Base-by-base conservation (phyloP, 2,888 invertebrate species). In the Orthosia incerta region DNA sequence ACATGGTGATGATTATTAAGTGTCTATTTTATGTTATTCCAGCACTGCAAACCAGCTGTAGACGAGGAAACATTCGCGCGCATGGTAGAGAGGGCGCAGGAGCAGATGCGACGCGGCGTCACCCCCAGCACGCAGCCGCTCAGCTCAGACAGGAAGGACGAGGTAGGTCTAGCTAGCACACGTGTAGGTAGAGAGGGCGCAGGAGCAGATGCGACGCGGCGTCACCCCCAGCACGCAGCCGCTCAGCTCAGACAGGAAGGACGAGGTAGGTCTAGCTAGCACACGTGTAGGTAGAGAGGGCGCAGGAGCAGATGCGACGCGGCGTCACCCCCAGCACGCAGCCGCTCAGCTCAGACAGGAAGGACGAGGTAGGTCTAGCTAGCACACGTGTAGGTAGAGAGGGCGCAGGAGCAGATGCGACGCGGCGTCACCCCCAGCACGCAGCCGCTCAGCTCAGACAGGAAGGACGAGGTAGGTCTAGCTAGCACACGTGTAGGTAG, bases 11-110 rank as follows among this genome's bases (percentile, higher is more conserved):
- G 39, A 39, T 39, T 39, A 39, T 39, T 39, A 39, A 39, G 39
- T 9, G 7, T 39, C 1, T 9, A 39, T 39, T 39, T 26, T 39
- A 1, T 55, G 15, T 53, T 12, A 13, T 70, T 70, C 9, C 88
- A 98, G 97, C 98, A 98, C 92, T 99, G 99, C 93, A 98, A 98
- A 89, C 98, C 98, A 63, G 98, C 98, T 0, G 98, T 99, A 3
- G 99, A 99, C 89, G 99, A 99, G n/a, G 99, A 99, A 0, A 98
- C 98, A 57, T 99, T 99, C 94, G 97, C 98, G 80, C 98, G 98
- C 83, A 98, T 99, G 98, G 98, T 99, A 18, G 98, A 98, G 85
- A 97, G 98, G 1, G 98, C 99, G 87, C 97, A 98, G 85, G 99
- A 99, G 78, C 96, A 98, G 84, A 95, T 98, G 92, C 97, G 97